These are phyloP conservation scores for Gobio occitaniae DNA, from an alignment of 2,797 vertebrate genomes.

Conservation along the genomic window DNA sequence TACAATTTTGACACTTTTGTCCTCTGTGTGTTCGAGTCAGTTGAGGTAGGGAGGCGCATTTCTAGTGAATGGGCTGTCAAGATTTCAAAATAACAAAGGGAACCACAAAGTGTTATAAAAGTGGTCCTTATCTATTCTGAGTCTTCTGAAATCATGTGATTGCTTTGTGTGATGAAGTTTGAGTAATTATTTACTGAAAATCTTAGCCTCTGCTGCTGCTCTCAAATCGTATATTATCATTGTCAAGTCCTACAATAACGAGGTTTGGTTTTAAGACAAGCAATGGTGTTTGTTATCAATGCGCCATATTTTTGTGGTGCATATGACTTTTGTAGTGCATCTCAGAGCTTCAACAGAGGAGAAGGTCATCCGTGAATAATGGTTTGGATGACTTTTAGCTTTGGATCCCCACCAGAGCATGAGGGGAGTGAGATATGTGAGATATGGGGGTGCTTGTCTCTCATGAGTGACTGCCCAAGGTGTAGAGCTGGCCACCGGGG, in stretches of 20 bases:
- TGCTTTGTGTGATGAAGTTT: neutral
- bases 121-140: neutral
- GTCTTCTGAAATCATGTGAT: neutral
- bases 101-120: neutral
- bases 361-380: constrained; percentile 19
- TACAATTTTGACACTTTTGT: too few relatives aligned
- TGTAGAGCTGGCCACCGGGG: constrained; percentile 2
- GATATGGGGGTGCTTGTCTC: neutral
- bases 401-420: neutral
- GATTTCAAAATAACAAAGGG: neutral
- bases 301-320: neutral
- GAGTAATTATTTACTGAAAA: neutral
- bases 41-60: neutral
- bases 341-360: neutral
- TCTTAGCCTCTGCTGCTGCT: neutral
- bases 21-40: too few relatives aligned
- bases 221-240: too few relatives aligned
- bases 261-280: neutral
- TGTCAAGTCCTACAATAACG: neutral
- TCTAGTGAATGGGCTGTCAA: neutral
- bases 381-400: constrained; percentile 7
- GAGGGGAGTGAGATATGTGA: neutral
- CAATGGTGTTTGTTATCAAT: neutral
- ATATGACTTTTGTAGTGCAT: neutral
- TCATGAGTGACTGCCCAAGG: constrained; percentile 10